A percentile compares a stretch with the other conserved stretches of the same genome.
These are phyloP conservation scores for Patella caerulea DNA, from an alignment of 2,888 invertebrate species.

Conservation along the genomic window DNA sequence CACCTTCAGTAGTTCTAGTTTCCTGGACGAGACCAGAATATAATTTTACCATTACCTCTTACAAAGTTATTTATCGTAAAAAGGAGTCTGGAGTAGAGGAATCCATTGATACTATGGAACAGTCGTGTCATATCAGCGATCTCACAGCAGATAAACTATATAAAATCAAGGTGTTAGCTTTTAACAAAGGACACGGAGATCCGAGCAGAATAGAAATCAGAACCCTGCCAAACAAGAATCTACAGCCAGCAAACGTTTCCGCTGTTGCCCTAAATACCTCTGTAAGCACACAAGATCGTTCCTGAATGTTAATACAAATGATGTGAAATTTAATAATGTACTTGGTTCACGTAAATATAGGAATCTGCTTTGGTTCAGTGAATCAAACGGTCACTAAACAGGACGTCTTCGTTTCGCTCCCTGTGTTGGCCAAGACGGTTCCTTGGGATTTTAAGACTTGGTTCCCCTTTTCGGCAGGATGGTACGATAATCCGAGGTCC, in stretches of 20 bases:
- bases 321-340: background rate
- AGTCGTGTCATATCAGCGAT: constrained; percentile 16
- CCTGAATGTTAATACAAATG: background rate
- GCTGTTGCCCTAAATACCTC: constrained; percentile 34
- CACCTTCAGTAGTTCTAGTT: constrained; percentile 32
- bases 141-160: constrained; percentile 22
- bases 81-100: background rate
- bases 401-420: no score
- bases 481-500: no score
- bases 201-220: constrained; percentile 20
- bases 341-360: no score
- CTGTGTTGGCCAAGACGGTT: no score
- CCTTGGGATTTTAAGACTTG: no score
- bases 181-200: constrained; percentile 15
- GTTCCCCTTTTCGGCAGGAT: no score
- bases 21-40: constrained; percentile 39
- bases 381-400: no score
- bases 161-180: constrained; percentile 20
- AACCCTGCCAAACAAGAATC: constrained; percentile 31
- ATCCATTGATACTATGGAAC: constrained; percentile 17
- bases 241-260: constrained; percentile 37
- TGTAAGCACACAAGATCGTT: constrained; percentile 21
- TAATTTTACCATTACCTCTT: constrained; percentile 32
- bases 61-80: constrained; percentile 28
- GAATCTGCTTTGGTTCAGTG: no score